Base-by-base conservation (phyloP, 1,140 invertebrate species). In the Pseudoatta argentina region DNA sequence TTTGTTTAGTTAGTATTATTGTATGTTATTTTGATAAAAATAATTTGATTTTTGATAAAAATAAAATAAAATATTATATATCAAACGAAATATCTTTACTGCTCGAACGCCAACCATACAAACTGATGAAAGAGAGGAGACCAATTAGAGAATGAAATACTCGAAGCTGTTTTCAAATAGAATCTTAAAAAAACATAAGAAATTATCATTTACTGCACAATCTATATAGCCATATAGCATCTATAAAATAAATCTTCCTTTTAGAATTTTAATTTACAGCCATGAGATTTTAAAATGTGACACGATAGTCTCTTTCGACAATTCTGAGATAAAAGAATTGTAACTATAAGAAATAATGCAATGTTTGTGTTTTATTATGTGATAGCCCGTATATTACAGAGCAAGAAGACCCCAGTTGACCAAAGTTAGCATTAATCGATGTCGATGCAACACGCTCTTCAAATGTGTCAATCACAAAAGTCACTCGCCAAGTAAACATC, bases 401-500 rank as follows among this genome's bases (percentile, higher is more conserved):
- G 18, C 24, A 12, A 81, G 12, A 69, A 55, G 18, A 39, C 1
- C 5, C 18, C 18, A 51, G 2, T 39, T 53, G 61, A 53, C 7
- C 48, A 24, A 21, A 71, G 51, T 79, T 48, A 34, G 30, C 7
- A 14, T 24, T 69, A 81, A 81, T 81, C 51, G 16, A 39, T 10
- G n/a, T 81, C 64, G 63, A 69, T 57, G 77, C 59, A 64, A 67
- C 10, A 24, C 24, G 24, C 44, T 66, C 12, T 27, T 69, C 8
- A 34, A 79, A 67, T 67, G 27, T 66, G 14, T 81, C 21, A 48
- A 81, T 81, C 30, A 67, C n/a, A 44, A 82, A 82, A 73, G 39
- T 82, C 21, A 3, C 21, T 48, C 10, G 10, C 67, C 21, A 34
- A 78, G 57, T 63, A 67, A 71, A 72, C 67, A 6, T 57, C 5